Conservation (phyloP, 2,797 vertebrate genomes). For the Hypotaenidia philippensis region DNA sequence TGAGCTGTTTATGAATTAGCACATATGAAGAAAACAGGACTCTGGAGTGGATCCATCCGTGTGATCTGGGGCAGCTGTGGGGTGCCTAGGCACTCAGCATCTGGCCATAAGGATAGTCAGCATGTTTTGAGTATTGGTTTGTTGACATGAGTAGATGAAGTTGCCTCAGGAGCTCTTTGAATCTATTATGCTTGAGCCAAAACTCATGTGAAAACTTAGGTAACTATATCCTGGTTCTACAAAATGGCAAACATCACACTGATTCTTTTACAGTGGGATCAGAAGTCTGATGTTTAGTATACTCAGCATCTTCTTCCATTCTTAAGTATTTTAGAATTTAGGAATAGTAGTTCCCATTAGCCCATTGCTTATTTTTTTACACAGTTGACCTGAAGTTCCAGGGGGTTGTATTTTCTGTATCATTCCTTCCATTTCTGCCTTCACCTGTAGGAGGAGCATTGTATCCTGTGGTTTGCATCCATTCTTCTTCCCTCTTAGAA, state of each 20-base stretch:
- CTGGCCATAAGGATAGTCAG: background rate
- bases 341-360: background rate
- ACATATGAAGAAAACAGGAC: background rate
- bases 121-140: background rate
- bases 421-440: background rate
- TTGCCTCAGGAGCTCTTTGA: background rate
- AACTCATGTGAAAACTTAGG: background rate
- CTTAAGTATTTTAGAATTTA: background rate
- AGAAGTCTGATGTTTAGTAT: background rate
- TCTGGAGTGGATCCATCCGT: background rate
- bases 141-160: background rate
- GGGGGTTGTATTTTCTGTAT: background rate
- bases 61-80: background rate
- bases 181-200: background rate
- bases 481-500: background rate
- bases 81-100: background rate
- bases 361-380: background rate
- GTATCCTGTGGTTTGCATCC: background rate
- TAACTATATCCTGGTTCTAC: background rate
- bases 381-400: background rate
- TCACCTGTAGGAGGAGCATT: background rate
- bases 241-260: background rate
- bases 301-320: background rate
- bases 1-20: background rate
- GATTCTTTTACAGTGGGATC: background rate